Base-by-base conservation (phyloP, 30 jellyfish, hydroid and myxozoan species). In the Aurelia sp. region DNA sequence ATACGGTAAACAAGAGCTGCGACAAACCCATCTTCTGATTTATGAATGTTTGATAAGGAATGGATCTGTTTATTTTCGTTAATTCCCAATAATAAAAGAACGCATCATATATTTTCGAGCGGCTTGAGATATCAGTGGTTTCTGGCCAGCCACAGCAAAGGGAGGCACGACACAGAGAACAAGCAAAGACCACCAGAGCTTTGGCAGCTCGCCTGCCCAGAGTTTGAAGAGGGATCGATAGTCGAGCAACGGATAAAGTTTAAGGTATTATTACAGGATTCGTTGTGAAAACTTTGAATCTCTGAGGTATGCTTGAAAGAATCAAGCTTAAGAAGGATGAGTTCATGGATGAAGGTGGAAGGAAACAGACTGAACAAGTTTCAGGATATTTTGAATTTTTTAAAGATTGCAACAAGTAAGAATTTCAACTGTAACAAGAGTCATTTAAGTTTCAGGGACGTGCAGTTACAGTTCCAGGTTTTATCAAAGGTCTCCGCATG, bases 81-180 rank as follows among this genome's bases (percentile, higher is more conserved):
- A 78, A 78, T 62, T 47, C 89, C 52, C 20, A 15, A 70, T 59
- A 12, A 78, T 78, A 55, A 74, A 73, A 74, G 69, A 59, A 59
- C 13, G 69, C 69, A 59, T 59, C 33, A 13, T 18, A 18, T 59
- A 59, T 59, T 18, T 10, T 21, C 69, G 33, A 21, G 69, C 69
- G 69, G 69, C 33, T 18, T 6, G 69, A 4, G 69, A 59, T 11
- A 21, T 59, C 69, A 59, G 69, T 59, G 33, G 13, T n/a, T 59
- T 59, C 69, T 18, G 33, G 69, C 23, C 13, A 59, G 11, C 69
- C 69, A 59, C 69, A 21, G 33, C 33, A 59, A 18, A 18, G 69
- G 69, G 69, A 59, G 33, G 69, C 13, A 44, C 55, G 55, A 44
- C 10, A 44, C 13, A 44, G 55, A 44, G 55, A 44, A 7, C 55